A percentile compares a stretch with the other conserved stretches of the same genome.
Conservation (phyloP, 2,888 invertebrate species). For the Erynnis tages region DNA sequence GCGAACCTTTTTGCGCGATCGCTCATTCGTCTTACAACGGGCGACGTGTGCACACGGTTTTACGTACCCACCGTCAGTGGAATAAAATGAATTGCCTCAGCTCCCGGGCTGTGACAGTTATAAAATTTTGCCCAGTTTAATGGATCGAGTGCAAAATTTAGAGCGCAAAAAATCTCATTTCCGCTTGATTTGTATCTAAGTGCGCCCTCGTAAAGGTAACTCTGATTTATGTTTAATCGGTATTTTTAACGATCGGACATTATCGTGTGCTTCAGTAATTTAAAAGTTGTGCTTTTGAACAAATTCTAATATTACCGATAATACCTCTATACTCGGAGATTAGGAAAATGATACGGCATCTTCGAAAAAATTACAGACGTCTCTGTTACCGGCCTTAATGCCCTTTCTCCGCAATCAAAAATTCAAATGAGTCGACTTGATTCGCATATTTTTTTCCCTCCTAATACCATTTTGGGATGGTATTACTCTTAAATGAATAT, state of each 20-base stretch:
- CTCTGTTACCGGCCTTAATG: constrained; percentile 57
- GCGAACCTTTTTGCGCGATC: constrained; percentile 67
- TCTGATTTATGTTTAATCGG: constrained; percentile 6
- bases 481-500: constrained; percentile 78
- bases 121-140: constrained; percentile 25
- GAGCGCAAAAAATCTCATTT: constrained; percentile 21
- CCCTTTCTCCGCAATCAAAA: constrained; percentile 68
- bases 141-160: constrained; percentile 12
- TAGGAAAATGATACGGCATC: not conserved
- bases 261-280: no score
- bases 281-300: no score
- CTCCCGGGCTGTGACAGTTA: constrained; percentile 18
- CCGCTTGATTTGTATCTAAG: constrained; percentile 8
- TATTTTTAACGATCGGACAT: not conserved
- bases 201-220: not conserved
- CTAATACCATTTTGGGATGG: constrained; percentile 72
- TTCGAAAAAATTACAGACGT: constrained; percentile 52
- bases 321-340: not conserved
- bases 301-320: no score
- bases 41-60: constrained; percentile 61
- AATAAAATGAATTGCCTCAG: constrained; percentile 41
- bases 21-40: constrained; percentile 70
- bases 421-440: constrained; percentile 74
- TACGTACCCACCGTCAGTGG: constrained; percentile 44
- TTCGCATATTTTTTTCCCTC: constrained; percentile 60